A percentile compares a stretch with the other conserved stretches of the same genome.
Conservation (phyloP, 2,113 vertebrate genomes). For the Brachirus orientalis region DNA sequence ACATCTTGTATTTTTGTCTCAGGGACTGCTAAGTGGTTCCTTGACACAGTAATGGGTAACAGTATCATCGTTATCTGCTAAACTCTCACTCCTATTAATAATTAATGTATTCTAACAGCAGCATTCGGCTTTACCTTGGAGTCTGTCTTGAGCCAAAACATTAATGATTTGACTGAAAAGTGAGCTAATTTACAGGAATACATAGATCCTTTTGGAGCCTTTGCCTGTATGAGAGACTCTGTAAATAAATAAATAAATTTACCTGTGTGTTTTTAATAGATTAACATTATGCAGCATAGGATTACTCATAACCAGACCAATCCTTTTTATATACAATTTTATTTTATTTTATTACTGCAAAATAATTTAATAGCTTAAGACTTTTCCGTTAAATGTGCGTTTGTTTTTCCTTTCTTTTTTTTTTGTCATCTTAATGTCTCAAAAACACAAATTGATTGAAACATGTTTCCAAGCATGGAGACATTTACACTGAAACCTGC, state of each 20-base stretch:
- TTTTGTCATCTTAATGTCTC: constrained; percentile 36
- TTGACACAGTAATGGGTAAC: constrained; percentile 37
- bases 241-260: no score
- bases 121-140: constrained; percentile 55
- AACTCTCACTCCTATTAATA: constrained; percentile 70
- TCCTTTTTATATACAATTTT: neutral
- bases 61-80: constrained; percentile 55
- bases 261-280: constrained; percentile 1
- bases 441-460: constrained; percentile 40
- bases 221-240: neutral
- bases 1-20: constrained; percentile 2
- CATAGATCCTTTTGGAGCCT: no score
- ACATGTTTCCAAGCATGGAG: constrained; percentile 64
- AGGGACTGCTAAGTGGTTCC: constrained; percentile 37
- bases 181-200: constrained; percentile 51
- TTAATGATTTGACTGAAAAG: constrained; percentile 58
- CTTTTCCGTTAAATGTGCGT: constrained; percentile 1
- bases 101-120: constrained; percentile 73
- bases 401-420: constrained; percentile 7
- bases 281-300: constrained; percentile 1
- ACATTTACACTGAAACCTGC: constrained; percentile 60
- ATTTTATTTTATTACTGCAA: no score
- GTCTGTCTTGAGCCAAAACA: constrained; percentile 47
- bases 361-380: neutral
- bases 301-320: neutral